Conservation (phyloP, 2,113 vertebrate species). For the Tragelaphus buxtoni region DNA sequence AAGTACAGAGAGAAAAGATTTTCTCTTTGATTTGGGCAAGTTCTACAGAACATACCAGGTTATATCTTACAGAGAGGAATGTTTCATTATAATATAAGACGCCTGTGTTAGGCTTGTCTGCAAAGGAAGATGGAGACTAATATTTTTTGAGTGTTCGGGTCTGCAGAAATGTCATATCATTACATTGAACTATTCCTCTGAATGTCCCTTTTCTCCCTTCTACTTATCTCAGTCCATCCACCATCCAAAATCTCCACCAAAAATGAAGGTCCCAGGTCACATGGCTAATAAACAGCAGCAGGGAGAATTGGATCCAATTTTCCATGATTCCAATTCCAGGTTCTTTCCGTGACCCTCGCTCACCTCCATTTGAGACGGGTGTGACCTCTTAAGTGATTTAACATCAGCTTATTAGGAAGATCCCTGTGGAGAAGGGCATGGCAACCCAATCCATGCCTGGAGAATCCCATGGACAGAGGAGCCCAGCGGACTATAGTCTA, state of each 20-base stretch:
- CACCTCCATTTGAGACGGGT: neutral
- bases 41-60: neutral
- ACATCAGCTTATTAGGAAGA: neutral
- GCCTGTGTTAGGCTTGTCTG: neutral
- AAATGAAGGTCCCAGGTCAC: neutral
- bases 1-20: neutral
- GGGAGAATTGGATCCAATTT: neutral
- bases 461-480: neutral
- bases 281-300: neutral
- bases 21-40: neutral
- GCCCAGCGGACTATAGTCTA: rapidly evolving
- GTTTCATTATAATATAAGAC: neutral
- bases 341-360: neutral
- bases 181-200: neutral
- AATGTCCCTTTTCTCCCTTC: neutral
- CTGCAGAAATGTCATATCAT: neutral
- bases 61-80: neutral
- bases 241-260: neutral
- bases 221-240: neutral
- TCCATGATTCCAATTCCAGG: neutral
- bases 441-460: neutral
- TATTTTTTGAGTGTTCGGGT: neutral
- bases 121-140: neutral
- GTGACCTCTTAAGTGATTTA: neutral
- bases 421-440: neutral